These are phyloP conservation scores for Ceratoteleas bidentatus DNA, from an alignment of 1,140 invertebrate genomes.

Conservation along the genomic window DNA sequence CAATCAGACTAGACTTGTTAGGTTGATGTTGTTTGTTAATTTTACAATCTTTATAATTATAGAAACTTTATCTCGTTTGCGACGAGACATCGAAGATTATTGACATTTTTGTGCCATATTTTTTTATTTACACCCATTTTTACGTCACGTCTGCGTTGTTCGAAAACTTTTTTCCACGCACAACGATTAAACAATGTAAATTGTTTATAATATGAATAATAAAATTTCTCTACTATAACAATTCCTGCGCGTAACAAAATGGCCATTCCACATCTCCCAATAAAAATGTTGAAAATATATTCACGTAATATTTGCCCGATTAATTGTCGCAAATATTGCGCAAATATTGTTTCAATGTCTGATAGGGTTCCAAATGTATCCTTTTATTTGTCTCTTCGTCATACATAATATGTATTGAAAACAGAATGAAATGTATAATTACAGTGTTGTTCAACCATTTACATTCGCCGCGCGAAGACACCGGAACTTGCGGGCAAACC, in stretches of 20 bases:
- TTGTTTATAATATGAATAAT: constrained; percentile 22
- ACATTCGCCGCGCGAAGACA: constrained; percentile 38
- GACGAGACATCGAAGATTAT: not conserved
- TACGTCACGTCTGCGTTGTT: not conserved
- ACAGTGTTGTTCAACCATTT: constrained; percentile 29
- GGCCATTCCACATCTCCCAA: too few relatives aligned
- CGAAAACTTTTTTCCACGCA: not conserved
- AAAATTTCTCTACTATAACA: too few relatives aligned
- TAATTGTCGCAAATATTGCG: too few relatives aligned
- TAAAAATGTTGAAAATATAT: too few relatives aligned
- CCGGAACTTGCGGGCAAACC: constrained; percentile 16
- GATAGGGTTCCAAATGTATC: not conserved
- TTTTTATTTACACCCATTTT: constrained; percentile 8
- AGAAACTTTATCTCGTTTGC: constrained; percentile 7
- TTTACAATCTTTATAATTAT: constrained; percentile 25
- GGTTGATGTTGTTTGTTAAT: constrained; percentile 32
- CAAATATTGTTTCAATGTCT: too few relatives aligned
- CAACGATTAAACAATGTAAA: not conserved
- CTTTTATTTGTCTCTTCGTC: constrained; percentile 8
- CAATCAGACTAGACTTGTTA: constrained; percentile 14
- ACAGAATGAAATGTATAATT: constrained; percentile 41
- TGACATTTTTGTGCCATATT: constrained; percentile 4
- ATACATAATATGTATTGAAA: constrained; percentile 42
- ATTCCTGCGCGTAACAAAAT: too few relatives aligned
- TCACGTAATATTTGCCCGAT: too few relatives aligned